Evolutionary conservation across 2,113 vertebrate genomes (phyloP).

Genomic region (Mesembrinibis cayennensis): DNA sequence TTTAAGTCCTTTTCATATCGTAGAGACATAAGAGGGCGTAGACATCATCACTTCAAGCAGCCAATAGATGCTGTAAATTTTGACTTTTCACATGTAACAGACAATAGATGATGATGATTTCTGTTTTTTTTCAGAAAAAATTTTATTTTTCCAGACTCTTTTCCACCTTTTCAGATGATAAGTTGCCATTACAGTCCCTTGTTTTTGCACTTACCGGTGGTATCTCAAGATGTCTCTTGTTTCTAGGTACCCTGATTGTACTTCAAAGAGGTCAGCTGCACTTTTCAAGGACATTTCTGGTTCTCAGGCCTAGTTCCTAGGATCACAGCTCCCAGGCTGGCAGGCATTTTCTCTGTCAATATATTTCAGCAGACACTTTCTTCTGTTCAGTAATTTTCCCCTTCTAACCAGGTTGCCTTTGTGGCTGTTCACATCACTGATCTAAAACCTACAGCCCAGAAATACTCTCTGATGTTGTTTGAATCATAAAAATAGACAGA

Average conservation of each 20-base stretch:
- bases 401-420: background rate
- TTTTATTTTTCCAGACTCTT: background rate
- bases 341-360: background rate
- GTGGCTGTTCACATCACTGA: background rate
- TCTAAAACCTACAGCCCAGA: background rate
- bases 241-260: background rate
- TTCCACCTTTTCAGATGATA: background rate
- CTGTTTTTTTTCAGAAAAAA: background rate
- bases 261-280: background rate
- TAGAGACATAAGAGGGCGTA: background rate
- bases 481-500: background rate
- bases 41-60: background rate
- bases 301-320: background rate
- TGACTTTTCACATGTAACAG: background rate
- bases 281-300: background rate
- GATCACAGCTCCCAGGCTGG: background rate
- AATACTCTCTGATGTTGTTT: background rate
- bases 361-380: background rate
- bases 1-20: background rate
- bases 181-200: background rate
- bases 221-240: background rate
- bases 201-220: background rate
- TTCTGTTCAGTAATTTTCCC: background rate
- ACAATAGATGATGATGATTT: background rate
- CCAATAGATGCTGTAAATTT: background rate